Evolutionary conservation across 2,888 invertebrate species (phyloP).

Genomic region (Ctena decussata): DNA sequence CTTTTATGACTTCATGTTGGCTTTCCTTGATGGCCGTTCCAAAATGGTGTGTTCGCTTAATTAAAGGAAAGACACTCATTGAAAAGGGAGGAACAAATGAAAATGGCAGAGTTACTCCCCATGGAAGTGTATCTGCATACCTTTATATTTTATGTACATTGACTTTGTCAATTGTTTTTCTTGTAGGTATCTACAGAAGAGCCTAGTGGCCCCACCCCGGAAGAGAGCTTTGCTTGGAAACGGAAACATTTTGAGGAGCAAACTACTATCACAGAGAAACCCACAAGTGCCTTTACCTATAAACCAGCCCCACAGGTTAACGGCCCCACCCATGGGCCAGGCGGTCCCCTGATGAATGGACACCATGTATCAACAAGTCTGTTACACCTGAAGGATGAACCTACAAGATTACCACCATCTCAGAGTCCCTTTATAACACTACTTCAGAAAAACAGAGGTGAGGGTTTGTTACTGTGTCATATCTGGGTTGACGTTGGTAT

Average conservation of each 20-base stretch:
- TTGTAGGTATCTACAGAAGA: conserved; percentile 9
- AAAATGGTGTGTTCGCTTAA: no score
- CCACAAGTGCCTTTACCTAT: conserved; percentile 60
- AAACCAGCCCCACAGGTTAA: conserved; percentile 45
- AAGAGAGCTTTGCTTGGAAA: conserved; percentile 57
- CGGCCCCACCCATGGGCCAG: conserved; percentile 15
- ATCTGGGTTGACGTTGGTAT: no score
- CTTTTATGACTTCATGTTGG: no score
- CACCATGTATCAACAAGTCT: conserved; percentile 55
- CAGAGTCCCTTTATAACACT: conserved; percentile 96
- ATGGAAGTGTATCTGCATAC: no score
- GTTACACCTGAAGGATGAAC: conserved; percentile 69
- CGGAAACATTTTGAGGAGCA: conserved; percentile 16
- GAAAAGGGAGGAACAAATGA: no score
- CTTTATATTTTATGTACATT: no score
- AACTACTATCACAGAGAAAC: conserved; percentile 8
- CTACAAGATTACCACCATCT: conserved; percentile 90
- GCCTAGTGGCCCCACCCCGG: conserved; percentile 25
- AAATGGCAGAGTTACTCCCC: no score
- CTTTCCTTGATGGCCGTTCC: no score
- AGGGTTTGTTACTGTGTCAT: no score
- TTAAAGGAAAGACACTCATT: no score
- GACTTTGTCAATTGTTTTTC: not conserved
- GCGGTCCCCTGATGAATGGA: conserved; percentile 31
- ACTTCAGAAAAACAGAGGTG: conserved; percentile 96